Percentiles rank a stretch among this genome's conserved stretches.
Conservation (phyloP, 2,797 vertebrate species). For the Lagorchestes hirsutus region DNA sequence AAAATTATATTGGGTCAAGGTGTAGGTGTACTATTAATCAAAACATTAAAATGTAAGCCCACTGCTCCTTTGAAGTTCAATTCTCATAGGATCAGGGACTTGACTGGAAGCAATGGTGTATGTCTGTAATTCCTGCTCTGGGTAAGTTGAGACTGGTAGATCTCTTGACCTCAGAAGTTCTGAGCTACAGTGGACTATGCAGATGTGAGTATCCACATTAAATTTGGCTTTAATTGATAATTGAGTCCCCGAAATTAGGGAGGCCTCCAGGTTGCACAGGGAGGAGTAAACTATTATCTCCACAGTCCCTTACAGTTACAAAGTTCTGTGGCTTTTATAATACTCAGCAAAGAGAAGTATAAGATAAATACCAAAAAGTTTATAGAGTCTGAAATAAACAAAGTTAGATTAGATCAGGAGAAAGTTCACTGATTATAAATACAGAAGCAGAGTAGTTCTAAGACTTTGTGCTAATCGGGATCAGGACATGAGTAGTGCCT, state of each 20-base stretch:
- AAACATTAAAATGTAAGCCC: background rate
- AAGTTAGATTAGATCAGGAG: constrained; percentile 13
- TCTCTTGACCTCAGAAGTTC: background rate
- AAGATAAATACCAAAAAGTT: constrained; percentile 11
- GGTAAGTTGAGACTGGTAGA: background rate
- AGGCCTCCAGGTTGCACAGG: background rate
- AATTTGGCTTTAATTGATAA: background rate
- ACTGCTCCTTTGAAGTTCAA: background rate
- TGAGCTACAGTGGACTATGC: background rate
- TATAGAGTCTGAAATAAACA: background rate
- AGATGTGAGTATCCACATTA: background rate
- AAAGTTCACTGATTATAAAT: constrained; percentile 11
- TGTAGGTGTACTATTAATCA: background rate
- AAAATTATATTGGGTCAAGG: background rate
- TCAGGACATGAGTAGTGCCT: background rate
- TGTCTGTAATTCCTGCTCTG: background rate
- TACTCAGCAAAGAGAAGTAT: constrained; percentile 11
- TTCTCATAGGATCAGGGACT: background rate
- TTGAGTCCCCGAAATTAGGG: background rate
- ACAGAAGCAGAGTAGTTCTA: background rate
- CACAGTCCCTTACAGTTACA: background rate
- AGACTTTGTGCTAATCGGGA: background rate
- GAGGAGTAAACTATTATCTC: background rate
- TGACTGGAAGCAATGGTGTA: background rate
- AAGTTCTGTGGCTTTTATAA: background rate